phyloP scores from a whole-genome alignment of 2,797 vertebrate species.

The Poecilia wingei region DNA sequence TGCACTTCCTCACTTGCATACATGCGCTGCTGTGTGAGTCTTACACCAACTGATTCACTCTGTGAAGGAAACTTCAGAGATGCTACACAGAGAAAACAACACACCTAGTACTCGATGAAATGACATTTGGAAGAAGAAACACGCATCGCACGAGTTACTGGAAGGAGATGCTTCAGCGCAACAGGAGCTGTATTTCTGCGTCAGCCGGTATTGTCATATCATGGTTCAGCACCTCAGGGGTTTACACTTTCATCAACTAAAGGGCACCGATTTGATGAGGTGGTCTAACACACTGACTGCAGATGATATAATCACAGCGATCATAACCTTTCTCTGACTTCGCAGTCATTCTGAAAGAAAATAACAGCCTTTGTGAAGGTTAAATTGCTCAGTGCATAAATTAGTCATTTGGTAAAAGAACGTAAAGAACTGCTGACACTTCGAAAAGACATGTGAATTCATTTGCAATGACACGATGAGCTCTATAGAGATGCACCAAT shows the following conservation, averaged over 20 bases:
- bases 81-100: slow-evolving; percentile 53
- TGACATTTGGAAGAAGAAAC: slow-evolving; percentile 21
- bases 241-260: slow-evolving; percentile 32
- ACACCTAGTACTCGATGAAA: slow-evolving; percentile 62
- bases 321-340: slow-evolving; percentile 39
- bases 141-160: slow-evolving; percentile 13
- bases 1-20: slow-evolving; percentile 74
- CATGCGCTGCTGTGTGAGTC: slow-evolving; percentile 79
- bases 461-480: background rate
- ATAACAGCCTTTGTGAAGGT: slow-evolving; percentile 14
- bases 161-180: slow-evolving; percentile 22
- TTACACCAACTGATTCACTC: slow-evolving; percentile 81
- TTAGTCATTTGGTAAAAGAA: slow-evolving; percentile 47
- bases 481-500: slow-evolving; percentile 9
- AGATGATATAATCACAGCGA: slow-evolving; percentile 36
- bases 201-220: slow-evolving; percentile 39
- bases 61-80: slow-evolving; percentile 65
- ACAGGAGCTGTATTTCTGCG: slow-evolving; percentile 5
- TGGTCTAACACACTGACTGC: slow-evolving; percentile 31
- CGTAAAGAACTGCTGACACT: background rate
- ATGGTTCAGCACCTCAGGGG: slow-evolving; percentile 30
- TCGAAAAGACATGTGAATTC: background rate
- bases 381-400: slow-evolving; percentile 61
- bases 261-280: slow-evolving; percentile 15
- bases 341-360: slow-evolving; percentile 27